These are phyloP conservation scores for Spodoptera littoralis DNA, from an alignment of 2,888 invertebrate genomes.

Conservation along the genomic window DNA sequence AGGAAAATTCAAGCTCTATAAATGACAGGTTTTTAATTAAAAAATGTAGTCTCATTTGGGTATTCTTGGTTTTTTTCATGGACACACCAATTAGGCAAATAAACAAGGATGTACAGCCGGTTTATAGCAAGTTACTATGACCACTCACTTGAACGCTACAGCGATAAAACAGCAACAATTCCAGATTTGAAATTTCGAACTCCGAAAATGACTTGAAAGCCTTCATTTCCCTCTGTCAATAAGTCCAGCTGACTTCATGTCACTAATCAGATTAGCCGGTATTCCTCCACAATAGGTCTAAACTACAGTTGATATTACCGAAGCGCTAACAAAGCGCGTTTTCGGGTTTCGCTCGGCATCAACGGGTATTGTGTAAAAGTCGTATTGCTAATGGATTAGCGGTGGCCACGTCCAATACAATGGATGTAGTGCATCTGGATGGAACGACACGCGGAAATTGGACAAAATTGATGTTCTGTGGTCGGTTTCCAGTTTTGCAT, in stretches of 20 bases:
- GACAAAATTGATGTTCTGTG: constrained; percentile 65
- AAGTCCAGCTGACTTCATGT: not conserved
- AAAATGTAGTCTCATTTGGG: too few relatives aligned
- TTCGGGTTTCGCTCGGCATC: constrained; percentile 63
- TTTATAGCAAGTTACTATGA: too few relatives aligned
- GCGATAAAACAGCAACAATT: too few relatives aligned
- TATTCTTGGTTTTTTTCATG: too few relatives aligned
- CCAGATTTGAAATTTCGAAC: too few relatives aligned
- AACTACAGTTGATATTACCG: constrained; percentile 37
- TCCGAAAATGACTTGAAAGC: too few relatives aligned
- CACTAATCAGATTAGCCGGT: constrained; percentile 10
- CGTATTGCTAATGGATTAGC: constrained; percentile 84
- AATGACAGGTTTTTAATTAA: too few relatives aligned
- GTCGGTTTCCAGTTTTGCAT: constrained; percentile 57
- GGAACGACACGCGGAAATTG: constrained; percentile 65
- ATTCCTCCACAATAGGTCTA: constrained; percentile 3
- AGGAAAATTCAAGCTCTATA: too few relatives aligned
- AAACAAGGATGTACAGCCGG: too few relatives aligned
- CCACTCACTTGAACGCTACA: too few relatives aligned
- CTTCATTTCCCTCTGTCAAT: too few relatives aligned
- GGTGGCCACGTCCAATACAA: constrained; percentile 64
- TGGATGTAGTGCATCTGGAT: constrained; percentile 61
- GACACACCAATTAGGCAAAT: too few relatives aligned
- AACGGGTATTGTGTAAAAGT: constrained; percentile 78
- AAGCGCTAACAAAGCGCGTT: constrained; percentile 60